Evolutionary conservation across 2,113 vertebrate species (phyloP).

Genomic region (Cyprinodon brontotheroides): DNA sequence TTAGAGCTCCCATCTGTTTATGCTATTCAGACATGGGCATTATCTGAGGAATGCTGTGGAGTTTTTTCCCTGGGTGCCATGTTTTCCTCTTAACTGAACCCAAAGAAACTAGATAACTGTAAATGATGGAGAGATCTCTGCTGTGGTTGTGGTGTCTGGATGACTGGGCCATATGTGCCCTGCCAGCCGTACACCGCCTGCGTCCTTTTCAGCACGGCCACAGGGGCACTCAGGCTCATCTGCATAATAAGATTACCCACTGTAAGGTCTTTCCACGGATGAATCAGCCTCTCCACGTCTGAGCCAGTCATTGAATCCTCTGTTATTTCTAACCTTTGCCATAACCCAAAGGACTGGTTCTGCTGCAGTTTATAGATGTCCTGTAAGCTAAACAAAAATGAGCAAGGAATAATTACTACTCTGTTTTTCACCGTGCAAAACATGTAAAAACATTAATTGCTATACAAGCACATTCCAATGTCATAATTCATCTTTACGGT

Average conservation of each 20-base stretch:
- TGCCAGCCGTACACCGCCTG: conserved; percentile 21
- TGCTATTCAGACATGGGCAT: conserved; percentile 70
- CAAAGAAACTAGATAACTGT: conserved; percentile 61
- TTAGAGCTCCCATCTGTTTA: conserved; percentile 72
- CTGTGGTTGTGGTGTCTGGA: conserved; percentile 29
- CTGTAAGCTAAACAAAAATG: conserved; percentile 9
- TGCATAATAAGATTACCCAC: conserved; percentile 60
- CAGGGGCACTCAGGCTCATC: conserved; percentile 51
- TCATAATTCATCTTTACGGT: too few relatives aligned
- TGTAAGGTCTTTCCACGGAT: conserved; percentile 56
- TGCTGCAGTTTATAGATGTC: not conserved
- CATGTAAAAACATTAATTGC: too few relatives aligned
- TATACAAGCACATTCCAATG: too few relatives aligned
- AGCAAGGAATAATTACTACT: not conserved
- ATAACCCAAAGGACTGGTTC: conserved; percentile 17
- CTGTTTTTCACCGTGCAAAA: conserved; percentile 2
- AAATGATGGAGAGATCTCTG: conserved; percentile 49
- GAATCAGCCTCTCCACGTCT: conserved; percentile 50
- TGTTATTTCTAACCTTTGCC: conserved; percentile 40
- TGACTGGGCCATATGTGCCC: conserved; percentile 21
- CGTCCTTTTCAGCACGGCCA: conserved; percentile 30
- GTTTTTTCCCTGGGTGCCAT: conserved; percentile 48
- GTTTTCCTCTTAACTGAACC: conserved; percentile 57
- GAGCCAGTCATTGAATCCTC: conserved; percentile 39
- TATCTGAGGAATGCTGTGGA: conserved; percentile 73